Evolutionary conservation across 2,888 invertebrate genomes (phyloP), one percentile per base, ranked within the genome.

Genomic region (Brachyopa scutellaris): DNA sequence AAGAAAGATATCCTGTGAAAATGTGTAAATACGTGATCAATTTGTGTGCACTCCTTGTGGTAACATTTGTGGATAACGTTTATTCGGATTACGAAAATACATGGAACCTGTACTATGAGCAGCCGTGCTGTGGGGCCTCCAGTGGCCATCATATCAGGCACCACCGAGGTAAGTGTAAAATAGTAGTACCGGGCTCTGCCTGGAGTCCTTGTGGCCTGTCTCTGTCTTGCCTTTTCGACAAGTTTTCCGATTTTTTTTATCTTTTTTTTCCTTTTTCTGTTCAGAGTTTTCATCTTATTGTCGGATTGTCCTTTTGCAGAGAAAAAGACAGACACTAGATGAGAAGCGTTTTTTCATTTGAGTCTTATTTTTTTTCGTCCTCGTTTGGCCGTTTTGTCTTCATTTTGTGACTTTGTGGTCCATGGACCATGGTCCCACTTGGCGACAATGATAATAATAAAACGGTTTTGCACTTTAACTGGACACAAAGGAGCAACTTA

Each of bases 61-160:
- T 89, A 84, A 86, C 89, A 85, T 87, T 88, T 88, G 89, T 90
- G 88, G 90, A 90, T 89, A 88, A 88, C 85, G 90, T 87, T 84
- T 86, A 87, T 83, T 89, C 90, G 87, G 92, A 93, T 88, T 91
- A 93, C 90, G 93, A 93, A 88, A 94, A 93, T 89, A 93, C 93
- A 76, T 94, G 93, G 91, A 93, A 93, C 89, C 92, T 93, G 90
- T 95, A 95, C 90, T 95, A 93, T 88, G 95, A 95, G 88, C 95
- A 94, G 88, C 95, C 95, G 13, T 95, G 95, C 89, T 95, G 95
- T 90, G 91, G 91, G 84, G 93, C 92, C 84, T 86, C 85, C 86
- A 91, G 90, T 86, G 92, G 91, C 85, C 94, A 94, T 89, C 94
- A 94, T 86, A 92, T 93, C 87, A 91, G 95, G 87, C 95, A 95